Evolutionary conservation across 1,140 invertebrate genomes (phyloP).

Genomic region (Cherax destructor): DNA sequence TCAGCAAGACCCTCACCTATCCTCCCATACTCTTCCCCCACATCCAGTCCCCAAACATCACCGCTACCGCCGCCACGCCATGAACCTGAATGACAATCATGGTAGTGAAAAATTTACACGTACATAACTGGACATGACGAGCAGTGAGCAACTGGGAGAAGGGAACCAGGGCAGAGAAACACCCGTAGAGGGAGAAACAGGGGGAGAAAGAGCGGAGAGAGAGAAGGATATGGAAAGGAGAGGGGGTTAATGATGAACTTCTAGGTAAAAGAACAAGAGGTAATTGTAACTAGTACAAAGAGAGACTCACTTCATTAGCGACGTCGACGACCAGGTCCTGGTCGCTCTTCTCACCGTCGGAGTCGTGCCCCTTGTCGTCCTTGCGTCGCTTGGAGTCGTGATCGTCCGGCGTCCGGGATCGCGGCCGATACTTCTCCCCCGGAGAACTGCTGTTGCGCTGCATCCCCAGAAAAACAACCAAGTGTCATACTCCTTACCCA

Average conservation of each 20-base stretch:
- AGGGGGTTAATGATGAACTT: too few species aligned
- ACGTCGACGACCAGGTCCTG: constrained; percentile 80
- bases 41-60: too few species aligned
- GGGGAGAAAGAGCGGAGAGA: neutral
- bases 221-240: neutral
- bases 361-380: constrained; percentile 73
- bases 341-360: constrained; percentile 79
- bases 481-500: too few species aligned
- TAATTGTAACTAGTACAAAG: neutral
- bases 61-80: too few species aligned
- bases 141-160: too few species aligned
- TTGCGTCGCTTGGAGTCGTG: constrained; percentile 68
- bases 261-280: neutral
- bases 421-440: constrained; percentile 67
- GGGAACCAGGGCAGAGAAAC: too few species aligned
- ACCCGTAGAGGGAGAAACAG: neutral
- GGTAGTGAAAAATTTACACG: too few species aligned
- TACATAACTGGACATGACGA: neutral
- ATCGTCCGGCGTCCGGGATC: constrained; percentile 69
- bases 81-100: too few species aligned
- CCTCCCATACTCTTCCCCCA: too few species aligned
- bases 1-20: too few species aligned
- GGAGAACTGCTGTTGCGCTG: constrained; percentile 62
- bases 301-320: constrained; percentile 72
- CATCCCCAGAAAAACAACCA: too few species aligned